Evolutionary conservation across 2,888 invertebrate genomes (phyloP).

Genomic region (Cepaea hortensis): DNA sequence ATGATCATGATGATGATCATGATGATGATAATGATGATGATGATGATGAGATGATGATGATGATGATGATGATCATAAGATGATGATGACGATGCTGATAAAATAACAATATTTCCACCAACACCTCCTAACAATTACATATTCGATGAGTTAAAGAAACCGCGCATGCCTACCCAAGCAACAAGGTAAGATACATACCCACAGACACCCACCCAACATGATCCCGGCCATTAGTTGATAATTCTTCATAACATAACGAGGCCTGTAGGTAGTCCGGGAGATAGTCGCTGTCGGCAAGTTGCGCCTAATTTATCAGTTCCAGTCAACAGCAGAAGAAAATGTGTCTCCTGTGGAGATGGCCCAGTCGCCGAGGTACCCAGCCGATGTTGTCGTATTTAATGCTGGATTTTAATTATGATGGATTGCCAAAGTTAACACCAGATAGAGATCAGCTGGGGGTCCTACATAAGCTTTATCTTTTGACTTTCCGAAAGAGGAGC

Average conservation of each 20-base stretch:
- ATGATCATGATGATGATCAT: too few species aligned
- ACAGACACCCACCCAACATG: too few species aligned
- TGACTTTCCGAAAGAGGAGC: too few species aligned
- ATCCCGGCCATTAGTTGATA: background rate
- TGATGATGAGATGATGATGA: too few species aligned
- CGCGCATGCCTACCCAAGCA: too few species aligned
- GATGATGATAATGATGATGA: too few species aligned
- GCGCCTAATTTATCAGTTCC: background rate
- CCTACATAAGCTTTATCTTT: background rate
- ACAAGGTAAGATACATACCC: too few species aligned
- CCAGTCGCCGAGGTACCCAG: background rate
- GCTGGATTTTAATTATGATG: conserved; percentile 11
- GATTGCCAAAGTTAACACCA: background rate
- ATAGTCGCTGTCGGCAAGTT: background rate
- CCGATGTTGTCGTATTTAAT: background rate
- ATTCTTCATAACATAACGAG: conserved; percentile 13
- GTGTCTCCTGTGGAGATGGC: background rate
- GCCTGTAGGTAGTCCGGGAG: background rate
- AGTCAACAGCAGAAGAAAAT: conserved; percentile 2
- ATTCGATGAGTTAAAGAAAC: too few species aligned
- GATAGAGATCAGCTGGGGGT: background rate
- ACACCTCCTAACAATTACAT: too few species aligned
- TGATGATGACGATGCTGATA: too few species aligned
- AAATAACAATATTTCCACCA: too few species aligned
- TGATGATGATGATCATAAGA: too few species aligned